These are phyloP conservation scores for Chaenogobius annularis DNA, from an alignment of 2,113 vertebrate species.

Conservation along the genomic window DNA sequence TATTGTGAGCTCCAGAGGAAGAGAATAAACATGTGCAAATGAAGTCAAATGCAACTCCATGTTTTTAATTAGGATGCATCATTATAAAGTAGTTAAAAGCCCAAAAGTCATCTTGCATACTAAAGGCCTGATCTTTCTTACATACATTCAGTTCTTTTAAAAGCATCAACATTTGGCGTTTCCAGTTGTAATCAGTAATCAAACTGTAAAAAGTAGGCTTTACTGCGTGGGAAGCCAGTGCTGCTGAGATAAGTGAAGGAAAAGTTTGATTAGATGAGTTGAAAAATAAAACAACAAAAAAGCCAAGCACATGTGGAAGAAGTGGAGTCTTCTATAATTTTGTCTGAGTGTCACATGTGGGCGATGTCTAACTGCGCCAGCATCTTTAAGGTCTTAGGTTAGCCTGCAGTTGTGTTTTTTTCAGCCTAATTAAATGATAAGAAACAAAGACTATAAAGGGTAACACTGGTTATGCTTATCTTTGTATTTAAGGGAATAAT, in stretches of 20 bases:
- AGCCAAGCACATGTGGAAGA: constrained; percentile 2
- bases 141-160: constrained; percentile 1
- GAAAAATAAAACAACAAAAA: constrained; percentile 1
- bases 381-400: constrained; percentile 24
- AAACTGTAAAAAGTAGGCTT: constrained; percentile 7
- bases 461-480: not conserved
- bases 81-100: no score
- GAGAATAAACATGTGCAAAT: no score
- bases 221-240: constrained; percentile 22
- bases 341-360: constrained; percentile 28
- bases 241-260: constrained; percentile 31
- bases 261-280: constrained; percentile 18
- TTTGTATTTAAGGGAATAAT: not conserved
- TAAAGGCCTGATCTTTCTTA: not conserved
- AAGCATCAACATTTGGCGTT: constrained; percentile 2
- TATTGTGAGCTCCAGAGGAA: no score
- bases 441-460: not conserved
- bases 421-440: constrained; percentile 9
- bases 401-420: constrained; percentile 1
- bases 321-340: constrained; percentile 39
- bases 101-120: not conserved
- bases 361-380: constrained; percentile 13
- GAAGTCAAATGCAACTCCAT: no score
- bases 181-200: constrained; percentile 5
- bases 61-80: no score